Base-by-base conservation (phyloP, 2,113 vertebrate genomes). In the Crypturellus undulatus region DNA sequence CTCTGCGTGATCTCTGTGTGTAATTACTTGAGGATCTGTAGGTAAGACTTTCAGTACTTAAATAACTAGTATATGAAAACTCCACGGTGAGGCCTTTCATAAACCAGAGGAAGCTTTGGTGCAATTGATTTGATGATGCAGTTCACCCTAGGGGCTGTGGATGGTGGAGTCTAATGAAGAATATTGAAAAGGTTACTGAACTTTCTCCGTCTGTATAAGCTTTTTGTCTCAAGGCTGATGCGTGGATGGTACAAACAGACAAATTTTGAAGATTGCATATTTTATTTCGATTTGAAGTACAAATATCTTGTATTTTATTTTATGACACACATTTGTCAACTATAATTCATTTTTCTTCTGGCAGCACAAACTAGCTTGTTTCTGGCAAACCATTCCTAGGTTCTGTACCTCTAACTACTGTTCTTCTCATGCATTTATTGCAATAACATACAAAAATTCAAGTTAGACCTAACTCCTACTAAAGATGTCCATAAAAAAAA, bases 11-110 rank as follows among this genome's bases (percentile, higher is more conserved):
- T 89, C 92, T 94, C 96, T 92, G 94, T 93, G 88, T 97, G 96
- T 95, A 97, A 97, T 97, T 97, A 96, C 96, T 96, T 81, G 89
- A 94, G 95, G 87, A 97, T 97, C 97, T 97, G 96, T 96, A 97
- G 97, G 94, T 96, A 95, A 95, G 96, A 95, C 94, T 96, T 96
- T 94, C 94, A 96, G 83, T 94, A 71, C 94, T 97, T 96, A 96
- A 97, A 96, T 97, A 97, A 96, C 92, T 92, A 56, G 87, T 97
- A 88, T 96, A 96, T 96, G 96, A 96, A 97, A 95, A 96, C 95
- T 87, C 94, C 87, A 49, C 84, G 87, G 96, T 95, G 96, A 96
- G 94, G 92, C 90, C 89, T 97, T 97, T 96, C 96, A 82, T 95
- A 95, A 97, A 89, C 96, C 96, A 96, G 96, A 76, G 83, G 69